Base-by-base conservation (phyloP, 2,888 invertebrate genomes). In the Ornithoptera alexandrae region DNA sequence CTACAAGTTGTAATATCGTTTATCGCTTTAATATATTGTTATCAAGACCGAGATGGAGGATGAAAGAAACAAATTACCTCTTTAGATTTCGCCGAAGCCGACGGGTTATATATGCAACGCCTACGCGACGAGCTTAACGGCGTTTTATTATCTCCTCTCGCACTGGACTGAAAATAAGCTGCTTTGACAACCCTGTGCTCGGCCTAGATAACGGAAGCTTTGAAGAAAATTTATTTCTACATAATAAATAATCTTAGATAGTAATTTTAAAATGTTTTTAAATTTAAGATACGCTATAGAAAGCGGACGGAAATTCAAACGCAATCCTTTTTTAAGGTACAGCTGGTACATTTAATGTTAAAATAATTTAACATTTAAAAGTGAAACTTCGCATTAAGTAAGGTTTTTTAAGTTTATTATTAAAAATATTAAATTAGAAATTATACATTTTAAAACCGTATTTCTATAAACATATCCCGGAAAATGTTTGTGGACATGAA, bases 111-210 rank as follows among this genome's bases (percentile, higher is more conserved):
- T 86, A 73, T 71, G 77, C 76, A 77, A 80, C 89, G 84, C 90
- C 91, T 86, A 91, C 90, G 84, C 79, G 76, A 81, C 78, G 76
- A 81, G 84, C 84, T 90, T 90, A 88, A 89, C 83, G 83, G 81
- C 82, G 73, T 79, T 77, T 80, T 85, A 86, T 86, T 89, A 90
- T 89, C 88, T 86, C 81, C 84, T 82, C 82, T 85, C 83, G 82
- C 84, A 83, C 85, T 84, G 81, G 81, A 80, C 85, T 89, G 84
- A 87, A 89, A 89, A 88, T 88, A 88, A 86, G 88, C 84, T 81
- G 79, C 79, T 78, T 77, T 73, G 76, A 79, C 81, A 80, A 77
- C 81, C 82, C 81, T 70, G 42, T 30, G 46, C 78, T 75, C 67
- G 74, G 72, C 72, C 65, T 62, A 65, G 65, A 69, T 69, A 69